Base-by-base conservation (phyloP, 1,140 invertebrate genomes). In the Stegodyphus dumicola region DNA sequence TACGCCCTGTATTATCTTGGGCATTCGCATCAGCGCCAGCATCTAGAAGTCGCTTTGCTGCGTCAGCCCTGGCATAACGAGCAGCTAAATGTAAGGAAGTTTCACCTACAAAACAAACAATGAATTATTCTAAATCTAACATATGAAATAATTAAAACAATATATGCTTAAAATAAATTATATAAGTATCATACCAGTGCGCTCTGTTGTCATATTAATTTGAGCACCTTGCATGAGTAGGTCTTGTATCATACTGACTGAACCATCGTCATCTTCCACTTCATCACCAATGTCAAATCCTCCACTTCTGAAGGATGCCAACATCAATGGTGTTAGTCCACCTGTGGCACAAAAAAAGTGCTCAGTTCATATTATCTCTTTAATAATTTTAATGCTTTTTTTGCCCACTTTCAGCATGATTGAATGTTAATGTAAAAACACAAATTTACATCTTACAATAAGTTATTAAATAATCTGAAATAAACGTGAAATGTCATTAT, bases 1-100 rank as follows among this genome's bases (percentile, higher is more conserved):
- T 98, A 11, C 98, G 91, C 0, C 98, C 97, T 0, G 96, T 98
- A 88, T 96, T 96, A 89, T 99, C 97, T 89, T 96, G 95, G 0
- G 95, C 95, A 90, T 99, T 99, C 6, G 96, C 96, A 89, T 99
- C 97, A 0, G 97, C 97, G 6, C 97, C 97, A 13, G 95, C 96
- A 89, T 99, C 98, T 52, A 99, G 90, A 0, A 99, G 91, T 18
- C 96, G 92, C 89, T 99, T 99, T 0, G 97, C 97, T 0, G 97
- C 97, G 91, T 99, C 98, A 0, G 97, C 95, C 15, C 97, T 92
- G 0, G 97, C 96, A 90, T 96, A 98, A 87, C 95, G 93, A 0
- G 98, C 97, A 18, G 98, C 97, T 60, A 99, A 92, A 92, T 99
- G 98, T 1, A 99, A 91, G 10, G 96, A 96, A 0, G 97, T 99